Conservation (phyloP, 2,888 invertebrate species). For the Tenodera sinensis region DNA sequence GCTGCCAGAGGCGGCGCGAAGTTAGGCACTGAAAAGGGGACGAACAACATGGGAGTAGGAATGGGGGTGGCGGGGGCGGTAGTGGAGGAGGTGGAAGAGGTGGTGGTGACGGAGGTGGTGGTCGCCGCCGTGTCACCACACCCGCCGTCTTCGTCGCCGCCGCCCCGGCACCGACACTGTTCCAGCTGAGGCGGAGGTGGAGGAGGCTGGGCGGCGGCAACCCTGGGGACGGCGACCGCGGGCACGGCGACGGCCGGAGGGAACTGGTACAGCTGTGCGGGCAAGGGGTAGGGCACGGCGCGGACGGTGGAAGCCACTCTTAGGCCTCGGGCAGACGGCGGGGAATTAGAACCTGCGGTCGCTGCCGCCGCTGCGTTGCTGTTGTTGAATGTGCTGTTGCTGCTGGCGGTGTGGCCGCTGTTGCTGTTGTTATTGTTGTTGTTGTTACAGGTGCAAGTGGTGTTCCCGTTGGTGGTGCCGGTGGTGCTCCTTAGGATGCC, state of each 20-base stretch:
- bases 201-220: conserved; percentile 19
- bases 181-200: conserved; percentile 16
- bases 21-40: conserved; percentile 48
- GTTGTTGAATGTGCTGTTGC: not conserved
- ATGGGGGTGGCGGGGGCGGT: conserved; percentile 27
- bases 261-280: conserved; percentile 28
- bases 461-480: conserved; percentile 29
- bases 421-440: conserved; percentile 25
- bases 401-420: not conserved
- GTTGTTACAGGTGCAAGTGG: not conserved
- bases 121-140: conserved; percentile 31
- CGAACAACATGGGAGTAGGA: conserved; percentile 48
- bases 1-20: conserved; percentile 42
- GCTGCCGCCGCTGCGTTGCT: conserved; percentile 2
- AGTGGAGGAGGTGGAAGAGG: conserved; percentile 24
- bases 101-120: conserved; percentile 20
- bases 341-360: not conserved
- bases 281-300: conserved; percentile 37
- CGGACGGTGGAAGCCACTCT: conserved; percentile 38
- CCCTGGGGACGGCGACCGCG: conserved; percentile 24
- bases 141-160: conserved; percentile 26
- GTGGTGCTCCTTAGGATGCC: conserved; percentile 31
- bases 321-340: conserved; percentile 25
- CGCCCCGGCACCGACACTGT: conserved; percentile 28
- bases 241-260: conserved; percentile 22